Base-by-base conservation (phyloP, 2,888 invertebrate species). In the Norana najaformis region DNA sequence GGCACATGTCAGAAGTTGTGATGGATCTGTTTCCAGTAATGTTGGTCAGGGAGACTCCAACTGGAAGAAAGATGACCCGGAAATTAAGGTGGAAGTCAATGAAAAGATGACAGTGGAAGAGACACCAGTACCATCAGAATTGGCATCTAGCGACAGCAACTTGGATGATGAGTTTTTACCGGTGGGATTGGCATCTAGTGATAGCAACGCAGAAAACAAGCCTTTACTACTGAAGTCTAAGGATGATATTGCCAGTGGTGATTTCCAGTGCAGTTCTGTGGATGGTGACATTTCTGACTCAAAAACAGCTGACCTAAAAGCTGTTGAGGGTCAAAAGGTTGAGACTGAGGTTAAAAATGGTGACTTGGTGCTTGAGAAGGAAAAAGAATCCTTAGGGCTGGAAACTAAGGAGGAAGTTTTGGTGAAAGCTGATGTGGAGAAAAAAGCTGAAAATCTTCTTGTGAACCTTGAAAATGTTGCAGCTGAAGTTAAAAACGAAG, bases 41-140 rank as follows among this genome's bases (percentile, higher is more conserved):
- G 37, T 36, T 36, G 85, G 85, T 37, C 85, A 85, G 85, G 85
- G 85, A 35, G 85, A 85, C 85, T 35, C 8, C 83, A n/a, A 36
- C 83, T 69, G 69, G 85, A 37, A n/a, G 85, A 85, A 69, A 30
- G 89, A 37, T 35, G 83, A 69, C 39, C 37, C 69, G 0, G 37
- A 82, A 69, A 82, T 35, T 34, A 53, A 53, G 47, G 34, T 34
- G 23, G 82, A 69, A 18, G 83, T 34, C 30, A n/a, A 53, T 16
- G 83, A 38, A 34, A 38, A 69, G 23, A 6, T 23, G 23, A 47
- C 6, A 23, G 23, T 23, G 47, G 23, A 47, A 47, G 47, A 47
- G n/a, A 69, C n/a, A 8, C 30, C 69, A n/a, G 6, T 69, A 2
- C 69, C 69, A n/a, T 69, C n/a, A 8, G 69, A 69, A 69, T 69